Conservation (phyloP, 2,888 invertebrate genomes). For the Drosophila demipolita region DNA sequence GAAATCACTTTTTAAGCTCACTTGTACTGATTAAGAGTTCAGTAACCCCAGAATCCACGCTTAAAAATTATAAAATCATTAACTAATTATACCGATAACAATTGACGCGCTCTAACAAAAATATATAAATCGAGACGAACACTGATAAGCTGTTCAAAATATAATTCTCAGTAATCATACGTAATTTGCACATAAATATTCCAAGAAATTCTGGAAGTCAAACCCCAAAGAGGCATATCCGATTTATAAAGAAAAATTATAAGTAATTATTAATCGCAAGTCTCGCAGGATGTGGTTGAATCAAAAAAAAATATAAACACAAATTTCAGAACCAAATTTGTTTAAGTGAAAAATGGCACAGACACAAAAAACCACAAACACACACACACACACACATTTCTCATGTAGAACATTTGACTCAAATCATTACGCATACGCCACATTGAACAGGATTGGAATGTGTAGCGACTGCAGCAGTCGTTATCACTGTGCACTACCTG, state of each 20-base stretch:
- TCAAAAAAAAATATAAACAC: constrained; percentile 6
- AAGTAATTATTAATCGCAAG: constrained; percentile 39
- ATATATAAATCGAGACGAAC: background rate
- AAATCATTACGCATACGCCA: constrained; percentile 61
- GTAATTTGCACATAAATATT: constrained; percentile 8
- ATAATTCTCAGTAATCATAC: background rate
- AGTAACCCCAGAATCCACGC: constrained; percentile 16
- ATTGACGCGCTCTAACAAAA: background rate
- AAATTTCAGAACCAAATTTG: background rate
- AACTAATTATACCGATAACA: background rate
- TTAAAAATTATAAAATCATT: background rate
- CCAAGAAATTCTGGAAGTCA: background rate
- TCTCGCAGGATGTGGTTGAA: constrained; percentile 8
- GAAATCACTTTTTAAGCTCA: background rate
- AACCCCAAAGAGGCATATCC: background rate
- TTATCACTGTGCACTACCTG: constrained; percentile 62
- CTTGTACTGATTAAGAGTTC: constrained; percentile 25
- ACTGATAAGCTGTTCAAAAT: constrained; percentile 28
- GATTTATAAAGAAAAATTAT: constrained; percentile 37
- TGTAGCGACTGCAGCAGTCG: constrained; percentile 31
- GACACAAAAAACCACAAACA: background rate
- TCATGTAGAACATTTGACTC: constrained; percentile 18
- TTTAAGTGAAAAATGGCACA: background rate
- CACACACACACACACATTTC: background rate
- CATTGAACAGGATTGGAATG: constrained; percentile 14